Conservation (phyloP, 2,797 vertebrate species). For the Clarias fuscus region DNA sequence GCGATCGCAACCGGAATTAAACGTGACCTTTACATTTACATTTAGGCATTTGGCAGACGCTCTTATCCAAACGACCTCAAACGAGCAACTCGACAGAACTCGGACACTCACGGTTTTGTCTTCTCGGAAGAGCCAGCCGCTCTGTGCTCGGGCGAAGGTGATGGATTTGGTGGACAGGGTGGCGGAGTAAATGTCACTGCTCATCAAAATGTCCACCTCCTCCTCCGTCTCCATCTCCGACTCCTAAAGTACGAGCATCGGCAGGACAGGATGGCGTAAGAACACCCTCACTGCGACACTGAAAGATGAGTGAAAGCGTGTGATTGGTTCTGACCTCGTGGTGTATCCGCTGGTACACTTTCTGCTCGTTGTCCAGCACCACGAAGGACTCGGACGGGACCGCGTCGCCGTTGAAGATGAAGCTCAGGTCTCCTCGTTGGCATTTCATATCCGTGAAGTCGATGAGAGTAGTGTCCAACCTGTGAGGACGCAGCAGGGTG, state of each 20-base stretch:
- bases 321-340: slow-evolving; percentile 80
- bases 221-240: slow-evolving; percentile 99
- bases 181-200: slow-evolving; percentile 97
- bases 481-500: slow-evolving; percentile 55
- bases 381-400: slow-evolving; percentile 94
- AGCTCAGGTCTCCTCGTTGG: slow-evolving; percentile 97
- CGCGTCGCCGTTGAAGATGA: slow-evolving; percentile 96
- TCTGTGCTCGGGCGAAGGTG: slow-evolving; percentile 93
- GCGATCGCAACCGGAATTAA: slow-evolving; percentile 33
- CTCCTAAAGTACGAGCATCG: slow-evolving; percentile 74
- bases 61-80: not conserved
- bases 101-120: slow-evolving; percentile 89
- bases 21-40: not conserved
- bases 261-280: too few relatives aligned
- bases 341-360: slow-evolving; percentile 97
- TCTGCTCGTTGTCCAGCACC: slow-evolving; percentile 98
- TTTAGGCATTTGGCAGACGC: too few relatives aligned
- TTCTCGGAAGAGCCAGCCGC: slow-evolving; percentile 96
- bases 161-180: slow-evolving; percentile 98
- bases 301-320: not conserved
- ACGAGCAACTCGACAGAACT: not conserved
- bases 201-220: slow-evolving; percentile 99
- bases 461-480: slow-evolving; percentile 97
- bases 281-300: too few relatives aligned
- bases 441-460: slow-evolving; percentile 99